Evolutionary conservation across 1,140 invertebrate species (phyloP).

Genomic region (Agrypnia vestita): DNA sequence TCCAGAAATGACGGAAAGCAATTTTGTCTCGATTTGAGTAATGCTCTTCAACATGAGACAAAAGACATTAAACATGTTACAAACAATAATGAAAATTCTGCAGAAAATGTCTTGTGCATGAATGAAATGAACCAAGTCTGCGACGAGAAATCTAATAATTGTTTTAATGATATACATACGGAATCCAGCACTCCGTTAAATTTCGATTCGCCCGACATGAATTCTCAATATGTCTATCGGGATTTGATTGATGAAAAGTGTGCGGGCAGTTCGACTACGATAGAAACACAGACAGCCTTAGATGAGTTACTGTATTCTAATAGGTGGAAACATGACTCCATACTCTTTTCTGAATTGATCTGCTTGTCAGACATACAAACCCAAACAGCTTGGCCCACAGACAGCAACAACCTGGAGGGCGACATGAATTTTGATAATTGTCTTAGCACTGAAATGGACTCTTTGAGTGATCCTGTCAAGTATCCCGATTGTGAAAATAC

Average conservation of each 20-base stretch:
- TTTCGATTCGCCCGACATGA: neutral
- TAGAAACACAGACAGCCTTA: constrained; percentile 42
- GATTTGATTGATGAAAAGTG: constrained; percentile 4
- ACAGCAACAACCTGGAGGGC: neutral
- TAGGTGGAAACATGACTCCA: constrained; percentile 11
- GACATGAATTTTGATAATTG: constrained; percentile 17
- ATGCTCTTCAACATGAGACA: no score
- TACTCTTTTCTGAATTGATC: constrained; percentile 20
- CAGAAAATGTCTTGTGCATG: neutral
- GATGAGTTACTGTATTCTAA: constrained; percentile 41
- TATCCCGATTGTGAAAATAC: neutral
- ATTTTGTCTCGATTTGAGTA: no score
- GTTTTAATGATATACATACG: neutral
- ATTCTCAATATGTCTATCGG: neutral
- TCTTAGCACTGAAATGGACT: neutral
- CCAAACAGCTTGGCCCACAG: constrained; percentile 26
- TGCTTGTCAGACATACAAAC: constrained; percentile 41
- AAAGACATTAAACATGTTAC: no score
- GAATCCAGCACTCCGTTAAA: neutral
- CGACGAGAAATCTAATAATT: neutral
- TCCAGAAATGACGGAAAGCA: no score
- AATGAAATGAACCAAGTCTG: neutral
- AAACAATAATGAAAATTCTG: neutral
- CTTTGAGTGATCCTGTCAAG: neutral
- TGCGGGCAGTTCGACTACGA: constrained; percentile 5